Base-by-base conservation (phyloP, 1,140 invertebrate genomes). In the Drosophila oshimai region DNA sequence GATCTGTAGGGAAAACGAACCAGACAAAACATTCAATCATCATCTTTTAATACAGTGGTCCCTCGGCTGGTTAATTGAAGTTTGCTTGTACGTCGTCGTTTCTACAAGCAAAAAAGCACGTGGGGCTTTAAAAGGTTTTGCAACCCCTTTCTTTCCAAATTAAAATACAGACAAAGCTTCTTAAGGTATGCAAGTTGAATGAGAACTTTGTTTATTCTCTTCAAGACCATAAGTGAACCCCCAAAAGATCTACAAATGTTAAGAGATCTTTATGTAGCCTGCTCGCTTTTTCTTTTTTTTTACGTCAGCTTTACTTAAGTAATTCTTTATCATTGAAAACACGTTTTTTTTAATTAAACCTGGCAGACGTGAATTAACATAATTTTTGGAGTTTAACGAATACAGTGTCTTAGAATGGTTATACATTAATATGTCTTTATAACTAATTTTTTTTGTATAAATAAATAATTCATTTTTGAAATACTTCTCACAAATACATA, bases 301-400 rank as follows among this genome's bases (percentile, higher is more conserved):
- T 34, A 49, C 44, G 42, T 69, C 18, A 70, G 34, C 36, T 58
- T 55, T 15, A n/a, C 22, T 29, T 0, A 22, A 18, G 42, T 18
- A 17, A 13, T 36, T 70, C n/a, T 9, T 18, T 37, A 31, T 44
- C 17, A 34, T 13, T 6, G 6, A 49, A 18, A 69, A 55, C 65
- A n/a, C 41, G 64, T 58, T 68, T 61, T 42, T 4, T 55, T 41
- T 18, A 42, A 26, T 24, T 13, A 58, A 44, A 13, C 18, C 7
- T 58, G 31, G 9, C 44, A 69, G 42, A 61, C 58, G 10, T 28
- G 18, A 57, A 61, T 61, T 57, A 33, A 17, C 58, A 61, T 61
- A 34, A 57, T 42, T 26, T 18, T 41, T 7, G 2, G 24, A 13
- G 13, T 18, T 47, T 17, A 28, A 6, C 3, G 33, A 6, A 13